Evolutionary conservation across 37 sponge, comb jelly and placozoan species (phyloP), one percentile per base, ranked within the genome.

Genomic region (Beroe ovata): DNA sequence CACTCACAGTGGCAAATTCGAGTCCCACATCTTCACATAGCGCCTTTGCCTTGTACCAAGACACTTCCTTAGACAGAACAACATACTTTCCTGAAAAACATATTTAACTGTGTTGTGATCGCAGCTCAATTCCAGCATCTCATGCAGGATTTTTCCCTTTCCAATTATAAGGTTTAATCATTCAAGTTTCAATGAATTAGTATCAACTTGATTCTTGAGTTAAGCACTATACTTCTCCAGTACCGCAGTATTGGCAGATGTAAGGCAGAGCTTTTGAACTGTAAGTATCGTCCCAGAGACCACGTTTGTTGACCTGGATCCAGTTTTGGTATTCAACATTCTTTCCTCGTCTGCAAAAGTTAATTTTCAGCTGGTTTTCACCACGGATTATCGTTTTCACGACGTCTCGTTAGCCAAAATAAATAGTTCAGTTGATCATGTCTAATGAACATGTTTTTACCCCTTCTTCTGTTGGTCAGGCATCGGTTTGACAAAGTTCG

Each of bases 201-300:
- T n/a, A n/a, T n/a, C n/a, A n/a, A n/a, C n/a, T n/a, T n/a, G n/a
- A n/a, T n/a, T n/a, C n/a, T n/a, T n/a, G n/a, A n/a, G n/a, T n/a
- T n/a, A n/a, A n/a, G n/a, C n/a, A n/a, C n/a, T n/a, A n/a, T n/a
- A n/a, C n/a, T n/a, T n/a, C n/a, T n/a, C n/a, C n/a, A n/a, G n/a
- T 71, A 77, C 84, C 84, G 54, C 84, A 77, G 23, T 77, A 77
- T 23, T 77, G 54, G 84, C 84, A 77, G n/a, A 41, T 21, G 38
- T 36, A 77, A 8, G 84, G 84, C 16, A 77, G 84, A 0, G 23
- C 1, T 35, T 77, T 77, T 23, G 54, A 26, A 26, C 18, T 25
- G 84, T 28, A 77, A 11, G 84, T 77, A 20, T 77, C 84, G 28
- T 77, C 84, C 84, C 84, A 77, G 28, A 25, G 33, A 18, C 84